Base-by-base conservation (phyloP, 2,888 invertebrate genomes). In the Gisinianus flammeolus region DNA sequence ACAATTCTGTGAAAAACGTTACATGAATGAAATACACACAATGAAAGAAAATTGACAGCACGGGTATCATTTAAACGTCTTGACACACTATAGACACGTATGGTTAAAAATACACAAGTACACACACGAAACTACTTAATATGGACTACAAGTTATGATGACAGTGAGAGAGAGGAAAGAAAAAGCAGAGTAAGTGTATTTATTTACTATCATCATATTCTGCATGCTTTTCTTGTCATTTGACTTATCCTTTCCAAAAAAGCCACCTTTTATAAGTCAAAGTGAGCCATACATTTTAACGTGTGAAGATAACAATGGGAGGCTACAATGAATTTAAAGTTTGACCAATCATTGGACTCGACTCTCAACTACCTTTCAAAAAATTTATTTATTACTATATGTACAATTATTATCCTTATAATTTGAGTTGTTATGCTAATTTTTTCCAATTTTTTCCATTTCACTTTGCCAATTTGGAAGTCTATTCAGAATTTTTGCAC, bases 281-380 rank as follows among this genome's bases (percentile, higher is more conserved):
- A 56, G 8, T 12, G 56, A 12, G 56, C 16, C 56, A 56, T n/a
- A 5, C 19, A n/a, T 22, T n/a, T 58, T n/a, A 8, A 58, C n/a
- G 58, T n/a, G 58, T 58, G 58, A 58, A 58, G 58, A 58, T n/a
- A 58, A 58, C 16, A 58, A n/a, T 58, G 58, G 22, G 58, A 58
- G 44, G 16, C 44, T 44, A 44, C 19, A 12, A 44, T 12, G 22
- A 24, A 19, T 24, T 24, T n/a, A n/a, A 24, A 58, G 24, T 58
- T 58, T 58, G 58, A 58, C 58, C 58, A 58, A 58, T 58, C 58
- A 58, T 58, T 58, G 19, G 24, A 58, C 58, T 58, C 58, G 16
- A n/a, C 44, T 10, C 44, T 44, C 58, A 24, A 24, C 58, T 58
- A 24, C 58, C 58, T 24, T 58, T 24, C 58, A n/a, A 58, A 58